Conservation (phyloP, 2,113 vertebrate genomes). For the Neofelis nebulosa region DNA sequence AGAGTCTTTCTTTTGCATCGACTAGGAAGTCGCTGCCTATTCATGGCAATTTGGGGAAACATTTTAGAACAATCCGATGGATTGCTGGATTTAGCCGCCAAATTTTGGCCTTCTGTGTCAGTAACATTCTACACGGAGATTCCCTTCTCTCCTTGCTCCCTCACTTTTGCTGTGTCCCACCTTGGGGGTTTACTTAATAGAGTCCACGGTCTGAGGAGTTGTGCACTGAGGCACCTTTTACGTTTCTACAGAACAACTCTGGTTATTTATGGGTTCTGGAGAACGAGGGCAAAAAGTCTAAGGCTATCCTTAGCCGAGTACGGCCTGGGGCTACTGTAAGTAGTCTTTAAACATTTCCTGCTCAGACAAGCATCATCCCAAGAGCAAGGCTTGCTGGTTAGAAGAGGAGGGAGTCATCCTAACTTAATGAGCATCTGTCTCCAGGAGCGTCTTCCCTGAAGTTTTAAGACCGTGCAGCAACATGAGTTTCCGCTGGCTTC, state of each 20-base stretch:
- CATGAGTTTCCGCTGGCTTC: not conserved
- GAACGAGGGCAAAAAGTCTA: not conserved
- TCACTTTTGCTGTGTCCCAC: fast-evolving
- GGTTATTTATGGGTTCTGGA: not conserved
- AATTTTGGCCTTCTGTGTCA: not conserved
- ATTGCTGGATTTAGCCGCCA: not conserved
- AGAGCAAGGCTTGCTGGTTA: not conserved
- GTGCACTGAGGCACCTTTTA: not conserved
- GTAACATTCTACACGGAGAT: not conserved
- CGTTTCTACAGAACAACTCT: not conserved
- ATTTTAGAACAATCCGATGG: not conserved
- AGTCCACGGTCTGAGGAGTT: not conserved
- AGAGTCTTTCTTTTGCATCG: not conserved
- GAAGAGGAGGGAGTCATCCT: not conserved
- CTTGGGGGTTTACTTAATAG: not conserved
- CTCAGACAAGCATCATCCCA: not conserved
- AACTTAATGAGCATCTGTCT: not conserved
- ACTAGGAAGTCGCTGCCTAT: not conserved
- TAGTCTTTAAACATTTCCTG: not conserved
- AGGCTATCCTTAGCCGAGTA: not conserved
- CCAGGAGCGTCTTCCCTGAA: not conserved
- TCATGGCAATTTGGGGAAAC: not conserved
- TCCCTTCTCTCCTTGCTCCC: no score
- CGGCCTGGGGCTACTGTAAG: not conserved
- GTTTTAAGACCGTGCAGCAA: not conserved